Evolutionary conservation across 1,140 invertebrate genomes (phyloP).

Genomic region (Alviniconcha marisindica): DNA sequence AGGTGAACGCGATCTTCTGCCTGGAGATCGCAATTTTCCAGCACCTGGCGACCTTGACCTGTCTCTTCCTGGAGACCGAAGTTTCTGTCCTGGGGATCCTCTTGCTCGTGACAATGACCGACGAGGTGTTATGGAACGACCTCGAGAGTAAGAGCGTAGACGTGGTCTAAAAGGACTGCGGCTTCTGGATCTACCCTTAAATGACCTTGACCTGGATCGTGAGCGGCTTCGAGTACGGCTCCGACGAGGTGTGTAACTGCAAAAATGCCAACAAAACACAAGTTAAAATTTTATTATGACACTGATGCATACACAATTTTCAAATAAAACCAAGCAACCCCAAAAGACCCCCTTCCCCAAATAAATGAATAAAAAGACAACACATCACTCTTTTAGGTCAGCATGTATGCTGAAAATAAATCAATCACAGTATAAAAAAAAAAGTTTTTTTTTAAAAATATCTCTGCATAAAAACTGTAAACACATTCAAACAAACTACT

Average conservation of each 20-base stretch:
- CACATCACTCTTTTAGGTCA: too few relatives aligned
- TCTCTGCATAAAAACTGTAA: too few relatives aligned
- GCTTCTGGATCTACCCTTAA: constrained; percentile 12
- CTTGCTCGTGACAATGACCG: constrained; percentile 7
- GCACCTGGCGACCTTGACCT: constrained; percentile 42
- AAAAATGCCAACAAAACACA: constrained; percentile 23
- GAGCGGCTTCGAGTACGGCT: constrained; percentile 60
- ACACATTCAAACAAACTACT: too few relatives aligned
- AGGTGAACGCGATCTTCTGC: constrained; percentile 32
- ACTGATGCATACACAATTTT: too few relatives aligned
- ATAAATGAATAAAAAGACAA: too few relatives aligned
- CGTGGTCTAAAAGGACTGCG: constrained; percentile 20
- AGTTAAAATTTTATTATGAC: too few relatives aligned
- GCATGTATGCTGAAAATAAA: too few relatives aligned
- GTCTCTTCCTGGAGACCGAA: constrained; percentile 26
- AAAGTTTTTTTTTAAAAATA: too few relatives aligned
- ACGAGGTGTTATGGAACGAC: constrained; percentile 64
- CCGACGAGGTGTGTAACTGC: constrained; percentile 19
- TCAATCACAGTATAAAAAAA: too few relatives aligned
- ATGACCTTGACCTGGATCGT: constrained; percentile 71
- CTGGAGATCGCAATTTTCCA: constrained; percentile 35
- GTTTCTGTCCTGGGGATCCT: constrained; percentile 30
- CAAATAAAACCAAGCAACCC: too few relatives aligned
- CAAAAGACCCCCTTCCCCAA: too few relatives aligned
- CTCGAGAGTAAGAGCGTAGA: constrained; percentile 60